Percentiles rank a stretch among this genome's conserved stretches.
Evolutionary conservation across 2,113 vertebrate genomes (phyloP).

Genomic region (Cromileptes altivelis): DNA sequence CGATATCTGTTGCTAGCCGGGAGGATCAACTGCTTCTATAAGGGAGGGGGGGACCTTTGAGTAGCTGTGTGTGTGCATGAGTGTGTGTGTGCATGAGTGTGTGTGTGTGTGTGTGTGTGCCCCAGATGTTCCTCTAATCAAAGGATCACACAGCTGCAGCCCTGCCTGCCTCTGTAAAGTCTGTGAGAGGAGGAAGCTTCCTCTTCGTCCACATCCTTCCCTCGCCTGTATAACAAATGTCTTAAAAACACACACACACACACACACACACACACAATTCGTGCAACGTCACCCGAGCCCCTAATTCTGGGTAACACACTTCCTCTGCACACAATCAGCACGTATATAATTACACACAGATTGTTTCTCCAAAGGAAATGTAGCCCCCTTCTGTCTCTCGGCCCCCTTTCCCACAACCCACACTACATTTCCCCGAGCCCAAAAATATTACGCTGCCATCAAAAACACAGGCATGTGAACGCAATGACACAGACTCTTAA

Average conservation of each 20-base stretch:
- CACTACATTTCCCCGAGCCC: slow-evolving; percentile 57
- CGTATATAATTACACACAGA: slow-evolving; percentile 82
- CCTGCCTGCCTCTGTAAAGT: slow-evolving; percentile 61
- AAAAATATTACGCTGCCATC: slow-evolving; percentile 60
- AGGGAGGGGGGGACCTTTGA: slow-evolving; percentile 7
- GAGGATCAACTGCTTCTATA: slow-evolving; percentile 23
- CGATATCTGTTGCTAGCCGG: slow-evolving; percentile 24
- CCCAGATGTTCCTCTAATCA: slow-evolving; percentile 81
- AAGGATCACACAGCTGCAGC: slow-evolving; percentile 79
- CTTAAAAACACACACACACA: slow-evolving; percentile 34
- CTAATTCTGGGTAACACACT: slow-evolving; percentile 75
- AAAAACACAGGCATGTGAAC: slow-evolving; percentile 47
- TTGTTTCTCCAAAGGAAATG: slow-evolving; percentile 80
- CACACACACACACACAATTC: slow-evolving; percentile 51
- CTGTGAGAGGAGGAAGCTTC: slow-evolving; percentile 77
- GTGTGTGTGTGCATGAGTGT: slow-evolving; percentile 8
- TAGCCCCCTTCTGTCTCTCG: slow-evolving; percentile 55
- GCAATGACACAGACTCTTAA: slow-evolving; percentile 5
- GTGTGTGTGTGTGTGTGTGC: slow-evolving; percentile 45
- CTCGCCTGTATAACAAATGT: slow-evolving; percentile 77
- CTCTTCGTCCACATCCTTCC: slow-evolving; percentile 83
- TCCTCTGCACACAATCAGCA: slow-evolving; percentile 81
- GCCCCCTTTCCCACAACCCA: slow-evolving; percentile 66
- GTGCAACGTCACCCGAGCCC: slow-evolving; percentile 60
- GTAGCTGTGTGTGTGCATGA: not conserved